phyloP scores from a whole-genome alignment of 2,113 vertebrate species.

The Acinonyx jubatus region DNA sequence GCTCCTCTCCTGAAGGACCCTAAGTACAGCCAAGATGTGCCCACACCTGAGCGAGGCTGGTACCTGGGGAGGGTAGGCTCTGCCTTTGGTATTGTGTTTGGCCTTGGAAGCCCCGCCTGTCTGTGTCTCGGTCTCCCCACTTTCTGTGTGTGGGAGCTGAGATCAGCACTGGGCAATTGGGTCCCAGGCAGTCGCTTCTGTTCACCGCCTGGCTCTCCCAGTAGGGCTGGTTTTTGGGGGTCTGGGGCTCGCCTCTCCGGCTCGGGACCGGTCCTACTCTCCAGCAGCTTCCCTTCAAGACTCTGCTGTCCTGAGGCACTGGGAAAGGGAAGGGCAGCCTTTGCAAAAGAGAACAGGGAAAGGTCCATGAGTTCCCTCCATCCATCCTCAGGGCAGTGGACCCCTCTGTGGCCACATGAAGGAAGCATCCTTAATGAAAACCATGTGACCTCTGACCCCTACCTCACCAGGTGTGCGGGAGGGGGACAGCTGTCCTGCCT shows the following conservation, averaged over 20 bases:
- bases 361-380: background rate
- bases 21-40: background rate
- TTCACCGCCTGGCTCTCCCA: background rate
- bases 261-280: background rate
- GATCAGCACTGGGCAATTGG: too few species aligned
- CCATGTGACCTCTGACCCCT: background rate
- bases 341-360: background rate
- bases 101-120: background rate
- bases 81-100: too few species aligned
- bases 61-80: background rate
- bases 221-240: background rate
- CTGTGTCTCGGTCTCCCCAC: background rate
- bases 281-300: too few species aligned
- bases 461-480: fast-evolving
- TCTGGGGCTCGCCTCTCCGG: background rate
- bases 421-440: background rate
- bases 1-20: background rate
- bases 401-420: background rate
- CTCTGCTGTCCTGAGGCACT: background rate
- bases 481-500: background rate
- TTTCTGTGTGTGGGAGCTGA: background rate
- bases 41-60: background rate
- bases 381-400: background rate
- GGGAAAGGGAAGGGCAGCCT: background rate
- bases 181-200: background rate